phyloP scores from a whole-genome alignment of 1,140 invertebrate species.

The Aphelenchoides fujianensis region DNA sequence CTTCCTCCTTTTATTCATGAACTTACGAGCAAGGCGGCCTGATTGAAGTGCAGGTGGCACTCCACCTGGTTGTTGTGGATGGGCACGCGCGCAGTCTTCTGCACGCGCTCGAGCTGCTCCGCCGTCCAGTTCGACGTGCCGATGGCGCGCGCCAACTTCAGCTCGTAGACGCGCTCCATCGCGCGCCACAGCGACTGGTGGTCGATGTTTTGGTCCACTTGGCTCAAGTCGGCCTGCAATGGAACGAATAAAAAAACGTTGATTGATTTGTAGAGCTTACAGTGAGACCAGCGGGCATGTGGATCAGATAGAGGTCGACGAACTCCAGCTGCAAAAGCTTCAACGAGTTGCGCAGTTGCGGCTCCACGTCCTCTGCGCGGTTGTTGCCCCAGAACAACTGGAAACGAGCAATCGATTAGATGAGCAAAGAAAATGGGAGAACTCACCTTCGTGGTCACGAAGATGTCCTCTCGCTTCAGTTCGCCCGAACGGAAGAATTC shows the following conservation, averaged over 20 bases:
- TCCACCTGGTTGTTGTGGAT: conserved; percentile 55
- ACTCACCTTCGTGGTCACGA: conserved; percentile 75
- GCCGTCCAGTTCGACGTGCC: conserved; percentile 64
- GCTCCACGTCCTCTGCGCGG: conserved; percentile 71
- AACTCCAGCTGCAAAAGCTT: conserved; percentile 74
- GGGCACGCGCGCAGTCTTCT: conserved; percentile 41
- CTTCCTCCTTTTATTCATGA: conserved; percentile 46
- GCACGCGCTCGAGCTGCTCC: conserved; percentile 59
- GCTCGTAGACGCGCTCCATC: conserved; percentile 60
- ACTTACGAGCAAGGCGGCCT: conserved; percentile 21
- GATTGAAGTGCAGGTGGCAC: conserved; percentile 44
- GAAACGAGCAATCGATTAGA: conserved; percentile 16
- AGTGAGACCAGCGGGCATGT: conserved; percentile 68
- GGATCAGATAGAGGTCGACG: conserved; percentile 79
- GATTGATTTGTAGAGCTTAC: conserved; percentile 48
- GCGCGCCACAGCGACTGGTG: conserved; percentile 47
- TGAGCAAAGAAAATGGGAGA: neutral
- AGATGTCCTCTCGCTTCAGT: conserved; percentile 74
- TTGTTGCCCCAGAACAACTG: conserved; percentile 64
- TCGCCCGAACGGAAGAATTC: conserved; percentile 72
- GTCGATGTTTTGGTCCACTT: conserved; percentile 29
- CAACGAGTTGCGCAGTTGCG: conserved; percentile 73
- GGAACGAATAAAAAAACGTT: conserved; percentile 6
- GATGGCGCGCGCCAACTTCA: conserved; percentile 62
- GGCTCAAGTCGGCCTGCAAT: conserved; percentile 43